Percentiles rank a stretch among this genome's conserved stretches.
Evolutionary conservation across 2,113 vertebrate genomes (phyloP).

Genomic region (Uria aalge): DNA sequence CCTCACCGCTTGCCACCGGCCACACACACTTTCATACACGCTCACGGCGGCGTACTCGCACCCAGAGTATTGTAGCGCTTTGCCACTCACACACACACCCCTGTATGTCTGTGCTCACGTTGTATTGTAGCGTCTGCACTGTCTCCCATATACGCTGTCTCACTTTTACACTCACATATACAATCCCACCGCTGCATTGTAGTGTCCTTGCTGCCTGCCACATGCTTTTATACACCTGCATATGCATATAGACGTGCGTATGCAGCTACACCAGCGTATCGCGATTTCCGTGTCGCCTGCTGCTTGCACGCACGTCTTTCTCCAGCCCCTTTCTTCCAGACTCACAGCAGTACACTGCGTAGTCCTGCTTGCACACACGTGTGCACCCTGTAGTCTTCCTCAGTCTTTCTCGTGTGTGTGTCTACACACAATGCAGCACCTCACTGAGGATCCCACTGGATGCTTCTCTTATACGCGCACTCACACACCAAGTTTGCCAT

Average conservation of each 20-base stretch:
- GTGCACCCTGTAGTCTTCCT: not conserved
- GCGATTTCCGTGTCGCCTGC: not conserved
- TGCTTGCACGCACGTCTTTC: not conserved
- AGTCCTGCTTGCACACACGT: not conserved
- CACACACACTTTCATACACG: accelerated
- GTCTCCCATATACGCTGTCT: not conserved
- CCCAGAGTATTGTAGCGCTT: not conserved
- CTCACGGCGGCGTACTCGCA: accelerated
- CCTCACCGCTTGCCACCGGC: not conserved
- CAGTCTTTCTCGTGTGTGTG: not conserved
- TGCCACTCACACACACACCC: not conserved
- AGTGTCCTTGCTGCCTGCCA: not conserved
- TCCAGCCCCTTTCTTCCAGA: not conserved
- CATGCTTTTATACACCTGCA: not conserved
- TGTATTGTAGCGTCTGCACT: not conserved
- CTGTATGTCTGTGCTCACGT: not conserved
- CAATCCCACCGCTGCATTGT: accelerated
- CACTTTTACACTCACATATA: not conserved
- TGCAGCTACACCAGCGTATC: not conserved
- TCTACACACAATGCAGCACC: not conserved
- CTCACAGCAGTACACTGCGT: not conserved
- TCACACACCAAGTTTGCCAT: not conserved
- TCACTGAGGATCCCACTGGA: not conserved
- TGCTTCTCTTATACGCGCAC: not conserved
- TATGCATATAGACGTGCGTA: accelerated